phyloP scores from a whole-genome alignment of 2,888 invertebrate species.

The Drosophila meridionalis region DNA sequence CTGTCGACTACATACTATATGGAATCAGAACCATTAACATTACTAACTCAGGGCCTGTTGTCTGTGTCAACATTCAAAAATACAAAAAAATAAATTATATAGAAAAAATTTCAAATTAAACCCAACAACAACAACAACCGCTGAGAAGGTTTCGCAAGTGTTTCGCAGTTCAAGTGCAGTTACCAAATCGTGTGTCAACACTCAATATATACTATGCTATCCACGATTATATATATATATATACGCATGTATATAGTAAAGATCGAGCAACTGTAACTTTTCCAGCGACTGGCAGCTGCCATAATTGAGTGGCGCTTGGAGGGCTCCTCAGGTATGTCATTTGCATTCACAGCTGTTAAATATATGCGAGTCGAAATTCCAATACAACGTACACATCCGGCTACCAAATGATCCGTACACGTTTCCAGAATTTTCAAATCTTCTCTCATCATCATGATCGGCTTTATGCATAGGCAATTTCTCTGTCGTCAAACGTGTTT shows the following conservation, averaged over 20 bases:
- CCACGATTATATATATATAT: constrained; percentile 13
- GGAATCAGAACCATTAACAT: constrained; percentile 26
- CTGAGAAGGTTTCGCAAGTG: constrained; percentile 55
- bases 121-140: constrained; percentile 9
- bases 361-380: constrained; percentile 39
- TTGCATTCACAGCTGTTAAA: constrained; percentile 65
- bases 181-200: constrained; percentile 50
- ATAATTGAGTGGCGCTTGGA: constrained; percentile 33
- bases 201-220: constrained; percentile 11
- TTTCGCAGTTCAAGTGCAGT: constrained; percentile 62
- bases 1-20: constrained; percentile 22
- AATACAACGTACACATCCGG: constrained; percentile 58
- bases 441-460: constrained; percentile 40
- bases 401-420: constrained; percentile 45
- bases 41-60: constrained; percentile 35
- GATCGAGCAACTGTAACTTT: constrained; percentile 54
- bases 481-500: constrained; percentile 61
- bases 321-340: constrained; percentile 60
- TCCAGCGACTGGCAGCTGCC: constrained; percentile 18
- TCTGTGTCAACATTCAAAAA: constrained; percentile 35
- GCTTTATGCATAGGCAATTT: constrained; percentile 64
- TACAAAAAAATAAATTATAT: constrained; percentile 1
- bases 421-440: constrained; percentile 69
- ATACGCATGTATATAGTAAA: constrained; percentile 16
- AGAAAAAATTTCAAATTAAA: neutral